phyloP scores from a whole-genome alignment of 1,140 invertebrate species.

The Drosophila aff. region DNA sequence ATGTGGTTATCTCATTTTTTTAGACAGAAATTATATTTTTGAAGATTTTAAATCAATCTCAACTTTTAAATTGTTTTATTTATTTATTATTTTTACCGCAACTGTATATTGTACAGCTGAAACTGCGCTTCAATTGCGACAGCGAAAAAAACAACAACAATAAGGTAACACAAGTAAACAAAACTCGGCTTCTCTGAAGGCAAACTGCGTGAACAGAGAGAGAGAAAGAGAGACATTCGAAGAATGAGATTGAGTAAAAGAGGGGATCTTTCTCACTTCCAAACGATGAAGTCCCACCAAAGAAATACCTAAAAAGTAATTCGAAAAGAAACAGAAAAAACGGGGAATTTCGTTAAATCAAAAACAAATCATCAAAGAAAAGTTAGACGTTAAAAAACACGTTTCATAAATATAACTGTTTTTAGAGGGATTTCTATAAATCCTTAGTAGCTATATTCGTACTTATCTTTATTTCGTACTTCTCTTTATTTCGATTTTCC shows the following conservation, averaged over 20 bases:
- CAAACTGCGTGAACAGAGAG: constrained; percentile 28
- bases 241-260: constrained; percentile 2
- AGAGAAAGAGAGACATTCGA: background rate
- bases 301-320: constrained; percentile 6
- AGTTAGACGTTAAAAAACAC: background rate
- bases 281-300: background rate
- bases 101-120: constrained; percentile 18
- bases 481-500: background rate
- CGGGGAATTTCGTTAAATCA: background rate
- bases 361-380: too few relatives aligned
- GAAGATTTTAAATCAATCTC: background rate
- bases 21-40: background rate
- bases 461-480: background rate
- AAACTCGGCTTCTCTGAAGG: constrained; percentile 50
- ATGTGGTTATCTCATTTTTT: background rate
- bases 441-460: background rate
- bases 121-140: constrained; percentile 72
- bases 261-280: constrained; percentile 15
- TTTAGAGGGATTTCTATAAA: background rate
- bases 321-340: background rate
- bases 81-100: background rate
- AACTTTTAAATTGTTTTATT: background rate
- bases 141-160: constrained; percentile 21
- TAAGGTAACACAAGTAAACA: constrained; percentile 31
- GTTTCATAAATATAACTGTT: background rate